phyloP scores from a whole-genome alignment of 2,888 invertebrate genomes.

The Orchesellides sinensis region DNA sequence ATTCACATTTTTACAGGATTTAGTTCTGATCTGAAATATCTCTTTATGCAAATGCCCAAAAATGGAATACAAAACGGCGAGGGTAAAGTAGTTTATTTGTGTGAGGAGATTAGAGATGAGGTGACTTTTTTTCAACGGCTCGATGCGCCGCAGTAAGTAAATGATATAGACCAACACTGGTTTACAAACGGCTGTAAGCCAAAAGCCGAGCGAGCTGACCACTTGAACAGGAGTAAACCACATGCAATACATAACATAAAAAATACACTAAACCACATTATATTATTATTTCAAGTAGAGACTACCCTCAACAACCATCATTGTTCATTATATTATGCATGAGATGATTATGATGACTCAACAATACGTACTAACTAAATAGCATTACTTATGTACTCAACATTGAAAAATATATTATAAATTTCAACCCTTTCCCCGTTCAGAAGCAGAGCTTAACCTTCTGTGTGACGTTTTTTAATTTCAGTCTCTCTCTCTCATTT shows the following conservation, averaged over 20 bases:
- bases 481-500: not conserved
- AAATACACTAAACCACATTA: too few relatives aligned
- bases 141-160: slow-evolving; percentile 21
- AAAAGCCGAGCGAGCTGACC: not conserved
- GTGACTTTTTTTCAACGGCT: slow-evolving; percentile 12
- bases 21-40: too few relatives aligned
- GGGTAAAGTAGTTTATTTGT: too few relatives aligned
- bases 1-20: too few relatives aligned
- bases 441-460: too few relatives aligned
- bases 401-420: not conserved
- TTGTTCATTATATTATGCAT: not conserved
- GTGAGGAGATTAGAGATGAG: not conserved
- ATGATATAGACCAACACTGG: not conserved
- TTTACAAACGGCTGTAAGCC: too few relatives aligned
- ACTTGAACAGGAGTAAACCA: too few relatives aligned
- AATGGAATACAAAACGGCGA: not conserved
- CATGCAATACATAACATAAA: too few relatives aligned
- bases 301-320: not conserved
- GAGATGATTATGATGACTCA: not conserved
- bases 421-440: not conserved
- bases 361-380: not conserved
- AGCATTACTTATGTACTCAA: not conserved
- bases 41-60: too few relatives aligned
- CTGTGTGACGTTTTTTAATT: too few relatives aligned
- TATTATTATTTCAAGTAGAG: slow-evolving; percentile 31